Evolutionary conservation across 2,797 vertebrate species (phyloP).

Genomic region (Lacerta agilis): DNA sequence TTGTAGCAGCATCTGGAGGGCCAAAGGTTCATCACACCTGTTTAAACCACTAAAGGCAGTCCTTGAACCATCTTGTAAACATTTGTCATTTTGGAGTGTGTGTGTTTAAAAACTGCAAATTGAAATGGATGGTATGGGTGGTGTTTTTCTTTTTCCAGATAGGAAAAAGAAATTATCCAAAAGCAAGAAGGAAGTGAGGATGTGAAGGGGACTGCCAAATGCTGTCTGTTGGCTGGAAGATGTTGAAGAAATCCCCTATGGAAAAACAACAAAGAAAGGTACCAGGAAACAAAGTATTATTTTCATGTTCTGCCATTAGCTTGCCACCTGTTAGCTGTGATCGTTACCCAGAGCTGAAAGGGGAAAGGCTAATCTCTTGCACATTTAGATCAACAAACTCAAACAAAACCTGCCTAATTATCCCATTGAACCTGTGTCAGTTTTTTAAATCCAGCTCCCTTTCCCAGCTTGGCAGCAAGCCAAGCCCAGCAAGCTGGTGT

Average conservation of each 20-base stretch:
- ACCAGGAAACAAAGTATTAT: conserved; percentile 93
- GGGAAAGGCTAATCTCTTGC: conserved; percentile 80
- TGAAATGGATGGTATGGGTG: too few relatives aligned
- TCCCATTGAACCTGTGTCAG: conserved; percentile 88
- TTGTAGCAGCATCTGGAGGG: too few relatives aligned
- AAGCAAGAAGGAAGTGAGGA: not conserved
- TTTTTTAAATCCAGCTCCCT: conserved; percentile 76
- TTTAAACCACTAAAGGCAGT: too few relatives aligned
- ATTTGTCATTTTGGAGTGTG: too few relatives aligned
- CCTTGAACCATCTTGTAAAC: too few relatives aligned
- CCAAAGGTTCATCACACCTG: too few relatives aligned
- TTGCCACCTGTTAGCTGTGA: conserved; percentile 96
- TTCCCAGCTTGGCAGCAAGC: conserved; percentile 85
- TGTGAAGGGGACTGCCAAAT: conserved; percentile 39
- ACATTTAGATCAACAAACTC: conserved; percentile 84
- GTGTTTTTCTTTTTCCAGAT: conserved; percentile 38
- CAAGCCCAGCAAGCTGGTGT: conserved; percentile 87
- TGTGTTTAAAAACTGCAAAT: too few relatives aligned
- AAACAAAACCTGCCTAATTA: conserved; percentile 89
- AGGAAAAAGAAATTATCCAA: conserved; percentile 67
- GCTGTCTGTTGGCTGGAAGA: conserved; percentile 67
- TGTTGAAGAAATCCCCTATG: conserved; percentile 72
- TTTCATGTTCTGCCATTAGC: conserved; percentile 91
- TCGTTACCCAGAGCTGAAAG: conserved; percentile 87
- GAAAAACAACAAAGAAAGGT: conserved; percentile 78